Evolutionary conservation across 1,140 invertebrate species (phyloP).

Genomic region (Drosophila azteca): DNA sequence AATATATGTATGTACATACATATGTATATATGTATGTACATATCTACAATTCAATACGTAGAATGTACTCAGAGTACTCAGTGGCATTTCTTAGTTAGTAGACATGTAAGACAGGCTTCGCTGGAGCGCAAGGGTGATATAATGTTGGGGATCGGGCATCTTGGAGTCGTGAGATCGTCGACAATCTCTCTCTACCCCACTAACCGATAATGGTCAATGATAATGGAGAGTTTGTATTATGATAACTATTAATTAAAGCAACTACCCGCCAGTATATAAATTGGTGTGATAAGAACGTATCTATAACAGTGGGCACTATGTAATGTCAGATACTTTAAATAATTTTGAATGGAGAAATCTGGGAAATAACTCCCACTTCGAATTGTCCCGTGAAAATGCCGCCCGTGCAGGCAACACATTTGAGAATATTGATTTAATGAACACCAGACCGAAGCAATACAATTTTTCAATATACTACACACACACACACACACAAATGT

Average conservation of each 20-base stretch:
- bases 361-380: constrained; percentile 32
- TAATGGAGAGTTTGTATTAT: constrained; percentile 26
- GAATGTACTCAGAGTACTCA: constrained; percentile 53
- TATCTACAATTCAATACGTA: background rate
- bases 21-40: background rate
- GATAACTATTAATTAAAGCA: constrained; percentile 58
- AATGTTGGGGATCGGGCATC: constrained; percentile 41
- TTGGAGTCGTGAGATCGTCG: constrained; percentile 5
- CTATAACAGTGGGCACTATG: constrained; percentile 41
- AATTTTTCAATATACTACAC: constrained; percentile 36
- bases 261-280: constrained; percentile 81
- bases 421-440: constrained; percentile 42
- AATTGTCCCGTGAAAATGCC: constrained; percentile 41
- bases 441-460: constrained; percentile 46
- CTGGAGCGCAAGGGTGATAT: constrained; percentile 78
- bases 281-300: constrained; percentile 80
- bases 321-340: no score
- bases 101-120: constrained; percentile 71
- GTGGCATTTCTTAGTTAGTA: constrained; percentile 67
- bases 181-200: constrained; percentile 4
- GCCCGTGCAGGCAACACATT: constrained; percentile 66
- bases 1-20: background rate
- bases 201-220: constrained; percentile 30
- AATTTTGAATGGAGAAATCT: background rate
- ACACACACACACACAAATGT: constrained; percentile 10